Evolutionary conservation across 2,888 invertebrate genomes (phyloP).

Genomic region (Caenorhabditis plicata): DNA sequence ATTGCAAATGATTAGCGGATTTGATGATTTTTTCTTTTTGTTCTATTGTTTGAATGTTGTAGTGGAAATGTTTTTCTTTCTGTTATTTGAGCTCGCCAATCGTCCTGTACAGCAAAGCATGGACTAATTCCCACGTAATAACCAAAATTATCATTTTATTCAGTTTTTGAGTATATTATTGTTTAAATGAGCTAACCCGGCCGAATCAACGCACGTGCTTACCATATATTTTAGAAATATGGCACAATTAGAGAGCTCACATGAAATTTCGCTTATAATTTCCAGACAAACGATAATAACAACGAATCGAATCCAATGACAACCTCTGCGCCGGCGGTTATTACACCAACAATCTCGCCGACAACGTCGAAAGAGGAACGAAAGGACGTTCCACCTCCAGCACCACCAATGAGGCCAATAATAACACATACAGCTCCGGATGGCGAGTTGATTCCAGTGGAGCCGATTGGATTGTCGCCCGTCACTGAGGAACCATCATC

Average conservation of each 20-base stretch:
- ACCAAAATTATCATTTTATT: no score
- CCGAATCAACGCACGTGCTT: conserved; percentile 1
- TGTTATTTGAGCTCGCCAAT: no score
- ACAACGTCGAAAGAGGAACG: conserved; percentile 3
- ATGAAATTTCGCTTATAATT: background rate
- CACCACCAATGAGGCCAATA: conserved; percentile 47
- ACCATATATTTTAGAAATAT: conserved; percentile 3
- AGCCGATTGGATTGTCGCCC: conserved; percentile 51
- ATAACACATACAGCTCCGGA: conserved; percentile 49
- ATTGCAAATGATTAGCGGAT: conserved; percentile 12
- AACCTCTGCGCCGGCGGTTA: conserved; percentile 1
- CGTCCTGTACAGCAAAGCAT: no score
- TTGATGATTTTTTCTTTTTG: conserved; percentile 7
- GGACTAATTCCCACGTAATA: no score
- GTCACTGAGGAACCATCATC: conserved; percentile 59
- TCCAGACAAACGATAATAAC: conserved; percentile 29
- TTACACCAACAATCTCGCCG: background rate
- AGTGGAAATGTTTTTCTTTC: no score
- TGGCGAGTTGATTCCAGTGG: conserved; percentile 33
- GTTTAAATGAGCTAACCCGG: no score
- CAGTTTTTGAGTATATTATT: background rate
- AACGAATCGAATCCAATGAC: conserved; percentile 5
- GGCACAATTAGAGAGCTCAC: conserved; percentile 5
- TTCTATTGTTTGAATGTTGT: conserved; percentile 1
- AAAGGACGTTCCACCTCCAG: conserved; percentile 52